A percentile compares a stretch with the other conserved stretches of the same genome.
Conservation (phyloP, 2,113 vertebrate genomes). For the Choloepus hoffmanni region DNA sequence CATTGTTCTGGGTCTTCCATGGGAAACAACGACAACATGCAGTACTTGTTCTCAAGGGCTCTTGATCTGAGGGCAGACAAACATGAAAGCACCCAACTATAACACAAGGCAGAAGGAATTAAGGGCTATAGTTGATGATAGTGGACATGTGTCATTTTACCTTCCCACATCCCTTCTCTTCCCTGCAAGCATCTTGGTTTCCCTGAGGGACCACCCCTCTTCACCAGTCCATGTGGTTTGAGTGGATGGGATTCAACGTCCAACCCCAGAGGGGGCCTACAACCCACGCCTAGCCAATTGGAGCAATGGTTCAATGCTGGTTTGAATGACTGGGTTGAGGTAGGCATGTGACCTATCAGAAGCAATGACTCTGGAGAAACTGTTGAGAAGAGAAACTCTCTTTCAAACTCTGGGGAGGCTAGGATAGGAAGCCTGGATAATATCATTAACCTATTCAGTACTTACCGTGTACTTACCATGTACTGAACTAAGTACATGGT, state of each 20-base stretch:
- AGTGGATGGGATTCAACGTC: neutral
- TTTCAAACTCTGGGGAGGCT: neutral
- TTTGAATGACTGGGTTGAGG: neutral
- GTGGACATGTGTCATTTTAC: neutral
- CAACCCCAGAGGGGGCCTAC: neutral
- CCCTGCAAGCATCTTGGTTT: neutral
- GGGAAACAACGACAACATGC: neutral
- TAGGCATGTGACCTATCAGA: neutral
- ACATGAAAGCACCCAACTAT: neutral
- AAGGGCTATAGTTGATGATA: neutral
- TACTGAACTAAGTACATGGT: neutral
- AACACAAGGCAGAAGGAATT: neutral
- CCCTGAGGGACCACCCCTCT: neutral
- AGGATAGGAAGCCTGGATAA: neutral
- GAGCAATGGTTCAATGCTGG: neutral
- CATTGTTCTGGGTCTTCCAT: neutral
- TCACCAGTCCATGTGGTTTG: neutral
- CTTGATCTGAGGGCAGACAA: neutral
- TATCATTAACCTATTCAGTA: neutral
- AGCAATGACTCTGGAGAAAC: neutral
- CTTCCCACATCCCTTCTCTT: neutral
- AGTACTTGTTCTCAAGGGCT: neutral
- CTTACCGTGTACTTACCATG: neutral
- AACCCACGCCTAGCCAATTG: neutral
- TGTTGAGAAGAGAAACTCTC: neutral